Percentiles rank a stretch among this genome's conserved stretches.
These are phyloP conservation scores for Brevimyrus niger DNA, from an alignment of 2,113 vertebrate species.

Conservation along the genomic window DNA sequence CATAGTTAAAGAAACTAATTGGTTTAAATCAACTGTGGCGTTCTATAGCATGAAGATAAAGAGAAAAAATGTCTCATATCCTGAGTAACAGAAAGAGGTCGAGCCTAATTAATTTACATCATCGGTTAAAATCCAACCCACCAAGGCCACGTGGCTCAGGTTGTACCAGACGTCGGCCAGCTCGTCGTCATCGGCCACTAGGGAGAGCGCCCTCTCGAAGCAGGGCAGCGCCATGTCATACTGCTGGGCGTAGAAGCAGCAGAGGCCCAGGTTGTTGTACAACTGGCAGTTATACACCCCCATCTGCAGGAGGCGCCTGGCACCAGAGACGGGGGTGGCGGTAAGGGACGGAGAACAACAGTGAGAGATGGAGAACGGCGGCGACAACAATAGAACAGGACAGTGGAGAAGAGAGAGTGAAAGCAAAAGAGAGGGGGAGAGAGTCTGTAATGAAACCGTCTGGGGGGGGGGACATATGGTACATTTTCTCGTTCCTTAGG, in stretches of 20 bases:
- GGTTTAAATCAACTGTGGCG: neutral
- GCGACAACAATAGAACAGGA: neutral
- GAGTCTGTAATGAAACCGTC: neutral
- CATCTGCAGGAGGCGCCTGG: slow-evolving; percentile 91
- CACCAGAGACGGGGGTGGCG: neutral
- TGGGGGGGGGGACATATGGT: neutral
- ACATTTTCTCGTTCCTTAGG: neutral
- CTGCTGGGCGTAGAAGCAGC: slow-evolving; percentile 96
- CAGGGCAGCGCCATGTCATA: slow-evolving; percentile 94
- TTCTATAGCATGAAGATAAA: neutral
- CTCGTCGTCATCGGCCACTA: slow-evolving; percentile 81
- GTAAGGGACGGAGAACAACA: slow-evolving; percentile 6
- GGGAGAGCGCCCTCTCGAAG: slow-evolving; percentile 82
- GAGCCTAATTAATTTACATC: neutral
- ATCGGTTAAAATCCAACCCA: slow-evolving; percentile 48
- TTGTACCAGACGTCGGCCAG: slow-evolving; percentile 96
- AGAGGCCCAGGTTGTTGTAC: slow-evolving; percentile 94
- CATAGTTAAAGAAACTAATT: neutral
- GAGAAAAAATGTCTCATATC: neutral
- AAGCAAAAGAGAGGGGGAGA: neutral
- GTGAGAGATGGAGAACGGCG: neutral
- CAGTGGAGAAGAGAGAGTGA: neutral
- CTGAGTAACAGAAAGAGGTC: neutral
- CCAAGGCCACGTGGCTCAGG: slow-evolving; percentile 87
- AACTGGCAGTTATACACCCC: slow-evolving; percentile 95